These are phyloP conservation scores for Pandemis heparana DNA, from an alignment of 2,888 invertebrate species.

Conservation along the genomic window DNA sequence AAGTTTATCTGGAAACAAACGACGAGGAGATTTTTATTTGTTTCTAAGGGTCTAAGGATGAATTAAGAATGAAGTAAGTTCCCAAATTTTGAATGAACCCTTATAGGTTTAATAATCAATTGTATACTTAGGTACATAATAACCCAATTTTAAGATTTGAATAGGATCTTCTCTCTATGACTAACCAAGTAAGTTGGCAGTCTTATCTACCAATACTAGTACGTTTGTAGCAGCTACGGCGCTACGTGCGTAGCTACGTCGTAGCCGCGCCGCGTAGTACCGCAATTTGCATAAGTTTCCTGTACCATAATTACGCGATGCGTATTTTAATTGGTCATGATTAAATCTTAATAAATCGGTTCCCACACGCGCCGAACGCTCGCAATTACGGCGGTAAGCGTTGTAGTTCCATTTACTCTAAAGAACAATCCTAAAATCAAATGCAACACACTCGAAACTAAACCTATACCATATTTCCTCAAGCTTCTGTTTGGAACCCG, in stretches of 20 bases:
- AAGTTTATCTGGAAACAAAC: too few relatives aligned
- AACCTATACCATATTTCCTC: neutral
- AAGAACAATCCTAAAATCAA: neutral
- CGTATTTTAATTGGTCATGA: conserved; percentile 81
- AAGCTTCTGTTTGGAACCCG: neutral
- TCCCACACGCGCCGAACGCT: conserved; percentile 72
- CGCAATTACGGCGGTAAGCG: conserved; percentile 77
- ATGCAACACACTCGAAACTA: neutral
- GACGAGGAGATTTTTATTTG: too few relatives aligned
- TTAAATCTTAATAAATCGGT: conserved; percentile 84
- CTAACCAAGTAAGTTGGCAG: neutral
- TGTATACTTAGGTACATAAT: too few relatives aligned
- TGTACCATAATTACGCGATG: conserved; percentile 74
- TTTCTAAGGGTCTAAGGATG: too few relatives aligned
- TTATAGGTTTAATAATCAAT: neutral
- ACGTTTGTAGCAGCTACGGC: conserved; percentile 36
- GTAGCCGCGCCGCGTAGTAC: conserved; percentile 57
- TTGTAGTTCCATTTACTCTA: conserved; percentile 39
- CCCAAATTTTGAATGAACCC: too few relatives aligned
- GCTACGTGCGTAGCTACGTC: conserved; percentile 43
- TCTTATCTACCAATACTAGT: conserved; percentile 4
- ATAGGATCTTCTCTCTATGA: neutral
- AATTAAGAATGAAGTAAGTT: too few relatives aligned
- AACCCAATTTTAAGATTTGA: neutral
- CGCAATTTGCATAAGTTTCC: conserved; percentile 72